Conservation (phyloP, 2,888 invertebrate species). For the Cecidostiba fungosa region DNA sequence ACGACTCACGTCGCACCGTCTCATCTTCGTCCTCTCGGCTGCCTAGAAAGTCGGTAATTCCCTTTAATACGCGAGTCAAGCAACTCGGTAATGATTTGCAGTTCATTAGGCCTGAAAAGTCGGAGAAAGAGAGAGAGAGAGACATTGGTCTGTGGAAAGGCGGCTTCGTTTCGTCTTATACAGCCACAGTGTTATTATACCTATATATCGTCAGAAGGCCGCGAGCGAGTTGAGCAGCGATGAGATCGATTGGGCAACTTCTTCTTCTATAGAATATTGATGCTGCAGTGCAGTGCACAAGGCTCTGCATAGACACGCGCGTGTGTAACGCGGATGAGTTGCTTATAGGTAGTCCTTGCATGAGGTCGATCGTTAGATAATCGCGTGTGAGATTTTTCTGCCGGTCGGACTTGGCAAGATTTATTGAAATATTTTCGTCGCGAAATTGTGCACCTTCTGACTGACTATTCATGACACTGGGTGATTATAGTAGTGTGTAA, state of each 20-base stretch:
- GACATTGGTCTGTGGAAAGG: not conserved
- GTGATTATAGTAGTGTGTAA: not conserved
- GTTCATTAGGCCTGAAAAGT: constrained; percentile 43
- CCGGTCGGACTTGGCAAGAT: not conserved
- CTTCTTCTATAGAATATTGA: constrained; percentile 12
- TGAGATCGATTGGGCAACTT: constrained; percentile 48
- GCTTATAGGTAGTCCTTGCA: constrained; percentile 45
- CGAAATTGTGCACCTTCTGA: not conserved
- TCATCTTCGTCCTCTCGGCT: not conserved
- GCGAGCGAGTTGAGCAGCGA: not conserved
- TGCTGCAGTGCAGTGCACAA: not conserved
- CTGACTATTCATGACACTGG: not conserved
- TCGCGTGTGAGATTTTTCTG: not conserved
- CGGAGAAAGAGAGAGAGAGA: not conserved
- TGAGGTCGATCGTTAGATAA: constrained; percentile 57
- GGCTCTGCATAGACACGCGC: not conserved
- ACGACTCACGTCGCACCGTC: not conserved
- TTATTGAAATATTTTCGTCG: not conserved
- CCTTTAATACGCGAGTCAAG: constrained; percentile 40
- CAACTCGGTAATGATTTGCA: constrained; percentile 55
- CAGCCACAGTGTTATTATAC: no score
- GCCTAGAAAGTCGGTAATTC: constrained; percentile 55
- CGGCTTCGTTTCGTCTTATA: constrained; percentile 11
- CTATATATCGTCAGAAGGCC: constrained; percentile 12
- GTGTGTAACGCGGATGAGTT: not conserved